Percentiles rank a stretch among this genome's conserved stretches.
phyloP scores from a whole-genome alignment of 2,113 vertebrate genomes.

The Pomatorhinus ruficollis region DNA sequence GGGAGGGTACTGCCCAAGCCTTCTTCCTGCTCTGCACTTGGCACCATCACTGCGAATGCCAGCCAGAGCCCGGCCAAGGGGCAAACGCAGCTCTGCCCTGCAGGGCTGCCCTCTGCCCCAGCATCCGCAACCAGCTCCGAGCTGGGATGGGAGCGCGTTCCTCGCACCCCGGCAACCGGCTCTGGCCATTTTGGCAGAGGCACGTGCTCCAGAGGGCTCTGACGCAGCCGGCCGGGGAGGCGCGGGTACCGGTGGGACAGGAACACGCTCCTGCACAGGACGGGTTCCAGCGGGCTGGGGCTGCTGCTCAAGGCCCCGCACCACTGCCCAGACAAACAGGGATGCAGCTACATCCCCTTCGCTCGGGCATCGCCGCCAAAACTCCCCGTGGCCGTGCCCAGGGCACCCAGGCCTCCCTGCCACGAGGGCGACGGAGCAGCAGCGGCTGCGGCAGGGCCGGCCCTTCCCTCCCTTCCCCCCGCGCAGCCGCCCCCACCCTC shows the following conservation, averaged over 20 bases:
- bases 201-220: not conserved
- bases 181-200: not conserved
- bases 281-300: not conserved
- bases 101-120: not conserved
- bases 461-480: conserved; percentile 51
- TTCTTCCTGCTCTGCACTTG: not conserved
- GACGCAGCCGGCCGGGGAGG: not conserved
- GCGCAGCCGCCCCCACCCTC: conserved; percentile 59
- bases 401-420: not conserved
- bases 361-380: not conserved
- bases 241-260: not conserved
- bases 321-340: no score
- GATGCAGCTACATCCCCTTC: not conserved
- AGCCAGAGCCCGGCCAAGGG: not conserved
- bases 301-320: not conserved
- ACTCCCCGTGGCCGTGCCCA: not conserved
- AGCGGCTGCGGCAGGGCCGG: conserved; percentile 25
- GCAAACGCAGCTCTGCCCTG: accelerated
- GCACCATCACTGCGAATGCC: accelerated
- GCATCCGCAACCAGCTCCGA: not conserved
- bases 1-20: not conserved
- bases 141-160: accelerated
- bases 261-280: not conserved
- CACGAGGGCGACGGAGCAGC: not conserved
- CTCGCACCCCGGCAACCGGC: accelerated